A percentile compares a stretch with the other conserved stretches of the same genome.
Conservation (phyloP, 2,797 vertebrate genomes). For the Enteromius afrohamiltoni region DNA sequence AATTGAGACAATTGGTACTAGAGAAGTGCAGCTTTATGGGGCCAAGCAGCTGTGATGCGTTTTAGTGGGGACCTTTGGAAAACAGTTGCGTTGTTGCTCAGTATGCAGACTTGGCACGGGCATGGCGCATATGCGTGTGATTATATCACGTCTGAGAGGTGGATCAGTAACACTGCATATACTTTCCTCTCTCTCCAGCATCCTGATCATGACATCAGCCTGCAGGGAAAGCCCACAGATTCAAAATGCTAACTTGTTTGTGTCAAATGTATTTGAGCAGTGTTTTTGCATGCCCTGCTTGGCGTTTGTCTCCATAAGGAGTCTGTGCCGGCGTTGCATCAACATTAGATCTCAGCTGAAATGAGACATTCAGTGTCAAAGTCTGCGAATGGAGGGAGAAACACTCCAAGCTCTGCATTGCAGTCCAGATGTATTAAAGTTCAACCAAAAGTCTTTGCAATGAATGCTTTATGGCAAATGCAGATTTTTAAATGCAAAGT, state of each 20-base stretch:
- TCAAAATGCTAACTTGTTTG: background rate
- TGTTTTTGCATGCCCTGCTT: background rate
- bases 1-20: background rate
- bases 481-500: background rate
- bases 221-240: conserved; percentile 11
- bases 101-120: conserved; percentile 23
- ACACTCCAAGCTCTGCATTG: conserved; percentile 71
- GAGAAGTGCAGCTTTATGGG: background rate
- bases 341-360: background rate
- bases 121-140: conserved; percentile 42
- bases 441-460: conserved; percentile 37
- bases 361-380: background rate
- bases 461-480: background rate
- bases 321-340: conserved; percentile 10
- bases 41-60: background rate
- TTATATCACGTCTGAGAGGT: conserved; percentile 36
- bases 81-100: background rate
- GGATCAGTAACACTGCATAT: conserved; percentile 16
- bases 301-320: background rate
- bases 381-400: background rate
- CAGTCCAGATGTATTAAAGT: conserved; percentile 70
- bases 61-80: conserved; percentile 60
- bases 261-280: background rate
- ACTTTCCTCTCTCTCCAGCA: conserved; percentile 8
- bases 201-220: background rate